A percentile compares a stretch with the other conserved stretches of the same genome.
Conservation (phyloP, 2,113 vertebrate genomes). For the Chelonoidis abingdonii region DNA sequence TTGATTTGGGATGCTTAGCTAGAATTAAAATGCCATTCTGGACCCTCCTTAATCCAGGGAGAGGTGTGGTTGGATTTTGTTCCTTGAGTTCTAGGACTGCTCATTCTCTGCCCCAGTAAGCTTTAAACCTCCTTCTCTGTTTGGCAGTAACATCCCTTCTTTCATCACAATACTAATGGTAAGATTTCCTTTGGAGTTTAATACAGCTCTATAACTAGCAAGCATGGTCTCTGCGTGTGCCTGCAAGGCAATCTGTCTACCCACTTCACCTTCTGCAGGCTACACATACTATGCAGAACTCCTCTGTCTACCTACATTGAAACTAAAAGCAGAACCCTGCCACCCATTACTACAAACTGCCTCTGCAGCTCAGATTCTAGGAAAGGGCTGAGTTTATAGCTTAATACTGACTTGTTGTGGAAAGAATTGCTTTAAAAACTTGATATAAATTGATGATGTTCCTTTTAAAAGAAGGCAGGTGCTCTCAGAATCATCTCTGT, state of each 20-base stretch:
- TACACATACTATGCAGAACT: rapidly evolving
- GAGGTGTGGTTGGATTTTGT: background rate
- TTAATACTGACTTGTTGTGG: background rate
- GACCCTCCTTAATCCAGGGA: rapidly evolving
- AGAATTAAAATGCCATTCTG: background rate
- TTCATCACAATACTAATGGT: background rate
- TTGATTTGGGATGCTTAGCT: background rate
- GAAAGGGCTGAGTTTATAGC: background rate
- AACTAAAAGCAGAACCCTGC: background rate
- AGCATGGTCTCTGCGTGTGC: background rate
- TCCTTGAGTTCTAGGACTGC: background rate
- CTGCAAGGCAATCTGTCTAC: background rate
- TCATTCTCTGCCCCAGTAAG: background rate
- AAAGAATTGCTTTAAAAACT: background rate
- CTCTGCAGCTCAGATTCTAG: background rate
- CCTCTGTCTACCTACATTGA: background rate
- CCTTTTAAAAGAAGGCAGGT: background rate
- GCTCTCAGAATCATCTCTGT: slow-evolving; percentile 25
- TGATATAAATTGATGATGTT: background rate
- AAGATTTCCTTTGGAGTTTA: background rate
- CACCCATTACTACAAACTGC: background rate
- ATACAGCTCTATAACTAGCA: background rate
- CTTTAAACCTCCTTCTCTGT: background rate
- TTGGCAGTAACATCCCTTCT: background rate
- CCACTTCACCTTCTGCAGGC: background rate